A percentile compares a stretch with the other conserved stretches of the same genome.
phyloP scores from a whole-genome alignment of 2,113 vertebrate species.

The Neodon shergylaensis region DNA sequence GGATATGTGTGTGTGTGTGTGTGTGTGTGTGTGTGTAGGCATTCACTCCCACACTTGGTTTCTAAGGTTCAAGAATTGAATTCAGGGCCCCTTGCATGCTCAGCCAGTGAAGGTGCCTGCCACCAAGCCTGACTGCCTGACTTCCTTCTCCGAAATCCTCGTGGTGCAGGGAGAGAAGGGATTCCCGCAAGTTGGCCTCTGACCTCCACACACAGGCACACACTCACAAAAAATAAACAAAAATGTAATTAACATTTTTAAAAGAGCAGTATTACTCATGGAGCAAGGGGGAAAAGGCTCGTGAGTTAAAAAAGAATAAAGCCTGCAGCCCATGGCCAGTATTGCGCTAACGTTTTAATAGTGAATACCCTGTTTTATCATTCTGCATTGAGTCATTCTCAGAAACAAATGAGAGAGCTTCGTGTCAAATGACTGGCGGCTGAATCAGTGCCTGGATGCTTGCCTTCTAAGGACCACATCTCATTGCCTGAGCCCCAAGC shows the following conservation, averaged over 20 bases:
- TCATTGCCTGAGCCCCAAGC: not conserved
- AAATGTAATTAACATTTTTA: not conserved
- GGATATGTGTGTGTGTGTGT: not conserved
- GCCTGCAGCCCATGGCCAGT: not conserved
- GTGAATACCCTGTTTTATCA: not conserved
- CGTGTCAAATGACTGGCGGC: rapidly evolving
- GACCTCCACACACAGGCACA: not conserved
- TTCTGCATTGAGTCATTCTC: not conserved
- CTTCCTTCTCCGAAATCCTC: not conserved
- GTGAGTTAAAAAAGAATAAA: not conserved
- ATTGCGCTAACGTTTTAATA: not conserved
- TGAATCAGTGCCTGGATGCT: not conserved
- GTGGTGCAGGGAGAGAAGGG: not conserved
- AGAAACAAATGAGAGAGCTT: not conserved
- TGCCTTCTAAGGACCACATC: not conserved
- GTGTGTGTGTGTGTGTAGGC: not conserved
- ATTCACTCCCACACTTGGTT: not conserved
- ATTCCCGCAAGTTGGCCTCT: not conserved
- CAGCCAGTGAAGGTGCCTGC: not conserved
- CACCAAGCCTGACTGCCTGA: not conserved
- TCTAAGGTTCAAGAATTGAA: not conserved
- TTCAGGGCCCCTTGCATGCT: not conserved
- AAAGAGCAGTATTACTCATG: not conserved
- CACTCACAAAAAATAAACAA: not conserved
- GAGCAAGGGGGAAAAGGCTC: not conserved